A percentile compares a stretch with the other conserved stretches of the same genome.
phyloP scores from a whole-genome alignment of 2,888 invertebrate genomes.

The Pilophorus perplexus region DNA sequence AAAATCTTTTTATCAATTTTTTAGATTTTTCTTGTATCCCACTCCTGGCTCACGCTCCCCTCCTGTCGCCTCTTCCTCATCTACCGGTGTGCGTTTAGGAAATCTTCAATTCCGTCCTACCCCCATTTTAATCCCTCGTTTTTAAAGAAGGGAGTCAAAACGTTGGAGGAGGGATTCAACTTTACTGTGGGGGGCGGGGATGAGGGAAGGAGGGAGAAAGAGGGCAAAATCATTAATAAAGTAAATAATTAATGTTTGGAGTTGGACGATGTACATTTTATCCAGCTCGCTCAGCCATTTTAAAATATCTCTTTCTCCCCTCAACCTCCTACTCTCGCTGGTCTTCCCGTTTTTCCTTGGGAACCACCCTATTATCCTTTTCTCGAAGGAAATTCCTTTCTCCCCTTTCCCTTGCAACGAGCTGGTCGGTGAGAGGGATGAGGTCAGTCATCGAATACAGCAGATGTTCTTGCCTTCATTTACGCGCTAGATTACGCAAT shows the following conservation, averaged over 20 bases:
- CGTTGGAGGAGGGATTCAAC: conserved; percentile 27
- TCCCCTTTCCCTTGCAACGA: neutral
- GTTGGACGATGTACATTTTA: conserved; percentile 38
- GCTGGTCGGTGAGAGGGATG: too few relatives aligned
- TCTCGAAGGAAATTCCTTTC: conserved; percentile 6
- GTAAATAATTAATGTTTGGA: conserved; percentile 42
- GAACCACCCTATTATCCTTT: conserved; percentile 11
- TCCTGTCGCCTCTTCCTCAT: too few relatives aligned
- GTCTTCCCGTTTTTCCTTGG: conserved; percentile 3
- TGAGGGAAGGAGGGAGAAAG: neutral
- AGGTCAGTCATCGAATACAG: too few relatives aligned
- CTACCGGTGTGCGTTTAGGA: conserved; percentile 19
- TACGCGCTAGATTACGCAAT: too few relatives aligned
- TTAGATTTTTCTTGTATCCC: too few relatives aligned
- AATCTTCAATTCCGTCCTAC: conserved; percentile 31
- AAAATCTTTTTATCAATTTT: too few relatives aligned
- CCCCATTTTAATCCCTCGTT: neutral
- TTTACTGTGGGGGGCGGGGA: neutral
- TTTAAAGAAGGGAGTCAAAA: neutral
- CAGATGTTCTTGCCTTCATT: too few relatives aligned
- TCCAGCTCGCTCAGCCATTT: conserved; percentile 36
- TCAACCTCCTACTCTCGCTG: neutral
- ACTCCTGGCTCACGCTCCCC: too few relatives aligned
- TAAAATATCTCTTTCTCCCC: conserved; percentile 23
- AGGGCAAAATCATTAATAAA: conserved; percentile 41